A percentile compares a stretch with the other conserved stretches of the same genome.
Conservation (phyloP, 2,888 invertebrate genomes). For the Cataglyphis livida region DNA sequence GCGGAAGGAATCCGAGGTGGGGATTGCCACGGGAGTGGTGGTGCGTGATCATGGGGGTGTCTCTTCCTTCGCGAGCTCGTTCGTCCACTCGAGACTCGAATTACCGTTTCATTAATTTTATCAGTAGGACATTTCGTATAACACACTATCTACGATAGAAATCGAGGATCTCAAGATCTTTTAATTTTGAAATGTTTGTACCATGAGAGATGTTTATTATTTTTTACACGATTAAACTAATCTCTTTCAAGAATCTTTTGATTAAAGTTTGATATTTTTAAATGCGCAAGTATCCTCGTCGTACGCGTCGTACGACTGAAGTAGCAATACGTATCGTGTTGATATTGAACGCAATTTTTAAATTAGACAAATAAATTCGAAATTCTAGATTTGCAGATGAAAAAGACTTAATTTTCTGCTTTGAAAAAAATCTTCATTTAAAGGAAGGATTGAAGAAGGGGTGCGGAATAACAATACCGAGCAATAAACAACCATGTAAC, state of each 20-base stretch:
- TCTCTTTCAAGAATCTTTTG: neutral
- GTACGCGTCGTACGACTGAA: neutral
- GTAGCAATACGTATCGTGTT: neutral
- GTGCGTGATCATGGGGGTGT: slow-evolving; percentile 45
- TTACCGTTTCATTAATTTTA: slow-evolving; percentile 46
- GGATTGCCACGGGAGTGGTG: slow-evolving; percentile 56
- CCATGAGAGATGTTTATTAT: neutral
- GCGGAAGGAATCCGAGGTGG: slow-evolving; percentile 77
- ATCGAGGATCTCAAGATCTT: neutral
- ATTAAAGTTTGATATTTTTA: neutral
- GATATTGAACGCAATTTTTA: neutral
- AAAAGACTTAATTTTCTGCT: neutral
- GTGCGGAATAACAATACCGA: slow-evolving; percentile 1
- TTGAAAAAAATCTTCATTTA: slow-evolving; percentile 1
- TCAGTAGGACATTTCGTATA: slow-evolving; percentile 30
- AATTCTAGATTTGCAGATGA: too few relatives aligned
- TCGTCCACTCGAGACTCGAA: slow-evolving; percentile 24
- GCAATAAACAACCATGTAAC: slow-evolving; percentile 30
- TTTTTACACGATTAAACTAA: neutral
- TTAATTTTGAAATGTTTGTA: neutral
- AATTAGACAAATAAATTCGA: neutral
- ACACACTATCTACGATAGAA: neutral
- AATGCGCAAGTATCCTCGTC: neutral
- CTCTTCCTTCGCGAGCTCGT: slow-evolving; percentile 34
- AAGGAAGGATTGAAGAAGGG: neutral